Evolutionary conservation across 1,140 invertebrate species (phyloP).

Genomic region (Ooceraea biroi): DNA sequence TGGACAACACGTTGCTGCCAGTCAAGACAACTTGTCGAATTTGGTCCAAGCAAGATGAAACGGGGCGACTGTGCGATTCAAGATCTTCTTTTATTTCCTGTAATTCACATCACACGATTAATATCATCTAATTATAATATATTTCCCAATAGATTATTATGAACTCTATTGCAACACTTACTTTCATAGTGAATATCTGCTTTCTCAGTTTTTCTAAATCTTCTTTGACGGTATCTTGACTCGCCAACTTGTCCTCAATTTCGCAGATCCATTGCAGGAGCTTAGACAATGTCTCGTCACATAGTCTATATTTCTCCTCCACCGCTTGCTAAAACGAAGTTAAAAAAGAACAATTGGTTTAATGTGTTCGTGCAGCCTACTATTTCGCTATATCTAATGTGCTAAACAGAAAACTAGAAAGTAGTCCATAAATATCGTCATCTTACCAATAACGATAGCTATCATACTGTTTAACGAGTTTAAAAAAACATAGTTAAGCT

Average conservation of each 20-base stretch:
- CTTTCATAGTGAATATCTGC: slow-evolving; percentile 96
- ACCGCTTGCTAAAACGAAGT: slow-evolving; percentile 92
- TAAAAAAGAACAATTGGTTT: slow-evolving; percentile 52
- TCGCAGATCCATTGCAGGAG: slow-evolving; percentile 95
- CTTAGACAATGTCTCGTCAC: slow-evolving; percentile 93
- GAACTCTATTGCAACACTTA: slow-evolving; percentile 78
- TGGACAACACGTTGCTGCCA: slow-evolving; percentile 95
- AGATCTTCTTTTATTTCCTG: slow-evolving; percentile 97
- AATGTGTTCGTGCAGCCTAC: slow-evolving; percentile 13
- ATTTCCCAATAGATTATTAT: neutral
- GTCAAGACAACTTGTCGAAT: slow-evolving; percentile 96
- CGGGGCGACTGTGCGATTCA: slow-evolving; percentile 93
- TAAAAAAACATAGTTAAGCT: slow-evolving; percentile 75
- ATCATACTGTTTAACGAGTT: slow-evolving; percentile 62
- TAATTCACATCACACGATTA: slow-evolving; percentile 40
- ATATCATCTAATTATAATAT: neutral
- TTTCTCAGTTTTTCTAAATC: slow-evolving; percentile 94
- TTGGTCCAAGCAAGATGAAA: slow-evolving; percentile 95
- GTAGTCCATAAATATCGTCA: slow-evolving; percentile 69
- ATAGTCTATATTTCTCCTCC: slow-evolving; percentile 96
- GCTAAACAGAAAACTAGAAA: slow-evolving; percentile 31
- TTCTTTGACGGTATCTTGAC: slow-evolving; percentile 95
- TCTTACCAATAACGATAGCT: slow-evolving; percentile 80
- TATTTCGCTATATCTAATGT: slow-evolving; percentile 58
- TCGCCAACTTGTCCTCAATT: slow-evolving; percentile 94